These are phyloP conservation scores for Pipistrellus kuhlii DNA, from an alignment of 2,797 vertebrate species.

Conservation along the genomic window DNA sequence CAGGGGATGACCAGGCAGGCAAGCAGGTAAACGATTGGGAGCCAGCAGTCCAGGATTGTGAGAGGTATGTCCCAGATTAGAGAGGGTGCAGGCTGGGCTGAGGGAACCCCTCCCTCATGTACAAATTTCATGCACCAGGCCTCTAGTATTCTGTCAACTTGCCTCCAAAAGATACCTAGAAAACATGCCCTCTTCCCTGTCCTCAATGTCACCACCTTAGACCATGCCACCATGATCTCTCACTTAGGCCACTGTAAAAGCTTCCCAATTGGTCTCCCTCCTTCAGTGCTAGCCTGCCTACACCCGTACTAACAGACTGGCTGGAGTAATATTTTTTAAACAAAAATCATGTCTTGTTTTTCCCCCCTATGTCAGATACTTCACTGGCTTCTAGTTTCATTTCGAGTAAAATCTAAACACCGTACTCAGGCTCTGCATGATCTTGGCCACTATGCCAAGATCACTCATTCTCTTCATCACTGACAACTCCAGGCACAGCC, in stretches of 20 bases:
- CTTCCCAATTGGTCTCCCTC: neutral
- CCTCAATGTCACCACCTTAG: neutral
- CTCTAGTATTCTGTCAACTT: neutral
- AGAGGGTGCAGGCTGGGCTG: too few relatives aligned
- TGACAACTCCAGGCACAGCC: neutral
- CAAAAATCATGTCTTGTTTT: neutral
- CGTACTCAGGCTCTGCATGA: neutral
- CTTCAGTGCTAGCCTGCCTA: neutral
- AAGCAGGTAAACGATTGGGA: too few relatives aligned
- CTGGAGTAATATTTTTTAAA: neutral
- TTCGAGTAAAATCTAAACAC: constrained; percentile 36
- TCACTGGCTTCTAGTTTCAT: constrained; percentile 19
- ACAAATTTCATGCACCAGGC: too few relatives aligned
- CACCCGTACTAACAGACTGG: neutral
- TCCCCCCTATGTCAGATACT: neutral
- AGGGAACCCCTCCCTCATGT: too few relatives aligned
- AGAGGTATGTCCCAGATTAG: too few relatives aligned
- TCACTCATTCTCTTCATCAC: neutral
- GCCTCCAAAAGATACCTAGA: neutral
- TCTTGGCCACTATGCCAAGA: neutral
- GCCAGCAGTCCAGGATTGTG: too few relatives aligned
- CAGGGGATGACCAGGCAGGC: too few relatives aligned
- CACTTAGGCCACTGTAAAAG: neutral
- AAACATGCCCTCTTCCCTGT: neutral
- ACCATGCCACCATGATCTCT: neutral